Base-by-base conservation (phyloP, 2,113 vertebrate genomes). In the Kobus ellipsiprymnus region DNA sequence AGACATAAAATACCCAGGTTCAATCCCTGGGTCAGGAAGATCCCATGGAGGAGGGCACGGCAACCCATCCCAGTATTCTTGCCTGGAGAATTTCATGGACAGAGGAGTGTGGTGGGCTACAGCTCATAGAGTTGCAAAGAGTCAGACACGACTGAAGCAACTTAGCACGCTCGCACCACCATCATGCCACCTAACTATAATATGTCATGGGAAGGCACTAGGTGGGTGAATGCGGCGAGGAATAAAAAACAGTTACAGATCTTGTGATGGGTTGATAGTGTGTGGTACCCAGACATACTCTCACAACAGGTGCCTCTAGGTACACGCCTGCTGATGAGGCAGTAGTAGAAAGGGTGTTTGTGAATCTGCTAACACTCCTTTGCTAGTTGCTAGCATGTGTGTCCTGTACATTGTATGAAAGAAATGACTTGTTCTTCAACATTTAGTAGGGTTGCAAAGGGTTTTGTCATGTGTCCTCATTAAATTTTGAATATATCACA, bases 131-230 rank as follows among this genome's bases (percentile, higher is more conserved):
- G 67, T 40, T 6, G 21, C 67, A 40, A 3, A 74, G 21, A 74
- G 67, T 23, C 67, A 40, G 21, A 74, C 67, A 74, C 0, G 5
- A 74, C 36, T 74, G 67, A 71, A 71, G n/a, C 67, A 40, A 23
- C n/a, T 40, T 71, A 0, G n/a, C 67, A 40, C 0, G 2, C 67
- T 71, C 5, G 0, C 4, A 6, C 64, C n/a, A 71, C 5, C n/a
- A 40, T 23, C 19, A 19, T 40, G 40, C 29, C 60, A 17, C 21
- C 29, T 60, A 50, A 87, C 36, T 23, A 29, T 15, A 86, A 9
- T 23, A 44, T 48, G 23, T 19, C 55, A n/a, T 55, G 50, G 46
- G 48, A 97, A 91, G 78, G 17, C 74, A 46, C n/a, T 55, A 46
- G 10, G 81, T 83, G 1, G 10, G 46, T 90, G 16, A 90, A 78